Conservation (phyloP, 2,888 invertebrate species). For the Steinernema hermaphroditum region DNA sequence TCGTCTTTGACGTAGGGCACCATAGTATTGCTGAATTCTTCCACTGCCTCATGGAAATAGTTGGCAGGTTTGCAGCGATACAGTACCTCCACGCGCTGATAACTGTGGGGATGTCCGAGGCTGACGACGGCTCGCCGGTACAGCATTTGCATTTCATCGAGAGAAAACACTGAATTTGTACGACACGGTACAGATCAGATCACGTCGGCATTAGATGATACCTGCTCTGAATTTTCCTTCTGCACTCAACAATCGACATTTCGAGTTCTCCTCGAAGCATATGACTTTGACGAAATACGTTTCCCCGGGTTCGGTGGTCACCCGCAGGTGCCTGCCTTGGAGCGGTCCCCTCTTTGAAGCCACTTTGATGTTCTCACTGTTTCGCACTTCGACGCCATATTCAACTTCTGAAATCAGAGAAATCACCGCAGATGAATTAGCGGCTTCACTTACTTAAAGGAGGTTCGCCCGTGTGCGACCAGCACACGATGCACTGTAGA, state of each 20-base stretch:
- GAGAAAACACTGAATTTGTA: background rate
- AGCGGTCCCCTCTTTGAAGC: background rate
- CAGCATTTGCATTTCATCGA: background rate
- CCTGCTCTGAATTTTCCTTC: background rate
- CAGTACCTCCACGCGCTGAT: constrained; percentile 31
- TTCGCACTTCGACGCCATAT: background rate
- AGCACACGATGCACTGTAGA: background rate
- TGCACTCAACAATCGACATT: background rate
- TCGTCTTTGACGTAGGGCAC: constrained; percentile 55
- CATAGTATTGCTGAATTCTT: constrained; percentile 44
- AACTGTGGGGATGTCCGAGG: background rate
- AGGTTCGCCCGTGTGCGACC: background rate
- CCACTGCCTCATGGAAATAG: constrained; percentile 44
- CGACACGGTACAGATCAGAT: no score
- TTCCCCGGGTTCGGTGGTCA: background rate
- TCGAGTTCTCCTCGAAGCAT: background rate
- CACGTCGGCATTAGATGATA: no score
- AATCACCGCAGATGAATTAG: background rate
- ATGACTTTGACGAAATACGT: background rate
- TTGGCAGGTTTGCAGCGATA: constrained; percentile 51
- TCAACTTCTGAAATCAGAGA: background rate
- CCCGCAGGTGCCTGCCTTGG: background rate
- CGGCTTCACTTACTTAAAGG: background rate
- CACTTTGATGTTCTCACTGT: background rate
- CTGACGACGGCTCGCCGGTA: background rate